Evolutionary conservation across 2,888 invertebrate genomes (phyloP).

Genomic region (Thelaira solivaga): DNA sequence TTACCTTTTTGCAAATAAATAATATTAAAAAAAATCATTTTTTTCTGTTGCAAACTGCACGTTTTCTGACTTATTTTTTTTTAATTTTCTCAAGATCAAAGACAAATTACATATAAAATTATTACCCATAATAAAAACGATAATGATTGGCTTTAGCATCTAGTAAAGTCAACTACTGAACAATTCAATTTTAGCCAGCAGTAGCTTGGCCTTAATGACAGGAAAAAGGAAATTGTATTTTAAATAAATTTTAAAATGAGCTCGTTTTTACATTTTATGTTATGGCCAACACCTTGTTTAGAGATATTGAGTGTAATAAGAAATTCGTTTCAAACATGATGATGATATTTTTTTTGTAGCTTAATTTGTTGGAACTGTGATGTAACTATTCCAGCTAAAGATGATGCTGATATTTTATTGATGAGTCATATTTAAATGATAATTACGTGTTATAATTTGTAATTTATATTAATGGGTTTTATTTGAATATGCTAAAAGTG

Average conservation of each 20-base stretch:
- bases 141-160: slow-evolving; percentile 2
- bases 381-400: not conserved
- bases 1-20: not conserved
- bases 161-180: not conserved
- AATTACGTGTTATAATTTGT: not conserved
- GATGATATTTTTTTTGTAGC: not conserved
- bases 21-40: not conserved
- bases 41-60: not conserved
- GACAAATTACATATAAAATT: not conserved
- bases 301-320: not conserved
- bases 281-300: slow-evolving; percentile 16
- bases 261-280: not conserved
- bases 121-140: not conserved
- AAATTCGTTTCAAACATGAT: not conserved
- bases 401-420: not conserved
- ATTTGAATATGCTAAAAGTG: too few species aligned
- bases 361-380: not conserved
- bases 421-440: not conserved
- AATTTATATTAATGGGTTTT: too few species aligned
- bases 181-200: not conserved
- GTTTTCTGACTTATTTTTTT: not conserved
- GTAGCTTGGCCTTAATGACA: slow-evolving; percentile 18
- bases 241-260: not conserved
- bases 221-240: slow-evolving; percentile 50
- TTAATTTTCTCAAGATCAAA: not conserved